A percentile compares a stretch with the other conserved stretches of the same genome.
Conservation (phyloP, 2,113 vertebrate genomes). For the Oryzias celebensis region DNA sequence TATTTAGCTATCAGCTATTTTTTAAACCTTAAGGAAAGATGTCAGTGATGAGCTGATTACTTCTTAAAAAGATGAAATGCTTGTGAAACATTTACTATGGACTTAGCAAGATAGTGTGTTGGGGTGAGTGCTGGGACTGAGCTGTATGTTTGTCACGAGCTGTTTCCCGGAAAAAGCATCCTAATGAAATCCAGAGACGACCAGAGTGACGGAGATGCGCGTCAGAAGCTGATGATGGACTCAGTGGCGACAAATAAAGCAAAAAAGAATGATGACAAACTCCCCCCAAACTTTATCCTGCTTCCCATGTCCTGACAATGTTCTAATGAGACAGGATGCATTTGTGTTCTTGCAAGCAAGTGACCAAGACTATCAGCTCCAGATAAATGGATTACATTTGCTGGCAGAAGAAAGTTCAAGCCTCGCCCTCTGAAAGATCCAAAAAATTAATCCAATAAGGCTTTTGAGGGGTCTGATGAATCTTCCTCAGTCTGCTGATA, state of each 20-base stretch:
- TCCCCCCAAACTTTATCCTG: conserved; percentile 2
- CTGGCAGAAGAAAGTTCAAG: conserved; percentile 25
- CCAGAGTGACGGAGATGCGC: conserved; percentile 44
- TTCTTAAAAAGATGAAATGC: neutral
- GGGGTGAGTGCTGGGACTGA: conserved; percentile 39
- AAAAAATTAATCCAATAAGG: conserved; percentile 5
- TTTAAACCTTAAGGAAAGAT: too few relatives aligned
- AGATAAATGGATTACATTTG: conserved; percentile 32
- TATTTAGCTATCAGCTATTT: too few relatives aligned
- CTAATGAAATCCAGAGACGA: conserved; percentile 17
- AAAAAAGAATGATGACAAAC: conserved; percentile 22
- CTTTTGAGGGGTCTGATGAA: conserved; percentile 18
- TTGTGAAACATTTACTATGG: neutral
- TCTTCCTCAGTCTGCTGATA: neutral
- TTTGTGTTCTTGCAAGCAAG: conserved; percentile 10
- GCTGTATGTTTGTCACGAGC: conserved; percentile 38
- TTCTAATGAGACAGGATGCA: conserved; percentile 38
- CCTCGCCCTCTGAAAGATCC: conserved; percentile 20
- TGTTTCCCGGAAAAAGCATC: conserved; percentile 35
- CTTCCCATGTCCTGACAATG: conserved; percentile 34
- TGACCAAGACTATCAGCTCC: conserved; percentile 8
- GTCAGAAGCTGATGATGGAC: conserved; percentile 26
- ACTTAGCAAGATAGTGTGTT: conserved; percentile 24
- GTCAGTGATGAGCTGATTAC: too few relatives aligned
- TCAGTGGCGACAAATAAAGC: conserved; percentile 47